Base-by-base conservation (phyloP, 1,140 invertebrate species). In the Lucilia sericata region DNA sequence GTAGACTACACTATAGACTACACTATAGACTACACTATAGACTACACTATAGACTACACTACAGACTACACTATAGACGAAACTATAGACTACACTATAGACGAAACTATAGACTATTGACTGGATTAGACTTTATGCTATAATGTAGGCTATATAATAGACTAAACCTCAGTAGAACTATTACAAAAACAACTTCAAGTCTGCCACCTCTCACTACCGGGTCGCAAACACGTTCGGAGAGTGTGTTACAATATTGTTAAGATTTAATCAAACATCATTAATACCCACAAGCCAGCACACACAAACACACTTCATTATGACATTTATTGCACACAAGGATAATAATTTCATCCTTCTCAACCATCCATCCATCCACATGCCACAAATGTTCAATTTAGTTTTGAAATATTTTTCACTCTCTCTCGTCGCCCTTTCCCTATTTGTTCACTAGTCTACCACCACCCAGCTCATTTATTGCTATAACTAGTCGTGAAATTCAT, bases 221-320 rank as follows among this genome's bases (percentile, higher is more conserved):
- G 25, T 30, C 25, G 1, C 25, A 30, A 3, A 30, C 1, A 30
- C 25, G 25, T 30, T 30, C 13, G 17, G 4, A 17, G 13, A 55
- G 19, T 19, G 19, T 70, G 65, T 70, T 70, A 70, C 65, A 70
- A 21, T 21, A 21, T 70, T 70, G 65, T 70, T 70, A 21, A 70
- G 65, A 70, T 70, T 70, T 70, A 70, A 70, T 70, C 65, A 21
- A 70, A 70, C 19, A 70, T 21, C 65, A 70, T 70, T 60, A 17
- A 2, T 60, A n/a, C 14, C 42, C 7, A 60, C 55, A 60, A 30
- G 13, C 55, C 55, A 17, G 25, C 14, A n/a, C 14, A 60, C 13
- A 60, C 55, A 60, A 5, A 70, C 65, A 70, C 65, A 21, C 65
- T 70, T 70, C 65, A 70, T 70, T 70, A 70, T 70, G 19, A 70